phyloP scores from a whole-genome alignment of 2,888 invertebrate species.

The Watsonalla binaria region DNA sequence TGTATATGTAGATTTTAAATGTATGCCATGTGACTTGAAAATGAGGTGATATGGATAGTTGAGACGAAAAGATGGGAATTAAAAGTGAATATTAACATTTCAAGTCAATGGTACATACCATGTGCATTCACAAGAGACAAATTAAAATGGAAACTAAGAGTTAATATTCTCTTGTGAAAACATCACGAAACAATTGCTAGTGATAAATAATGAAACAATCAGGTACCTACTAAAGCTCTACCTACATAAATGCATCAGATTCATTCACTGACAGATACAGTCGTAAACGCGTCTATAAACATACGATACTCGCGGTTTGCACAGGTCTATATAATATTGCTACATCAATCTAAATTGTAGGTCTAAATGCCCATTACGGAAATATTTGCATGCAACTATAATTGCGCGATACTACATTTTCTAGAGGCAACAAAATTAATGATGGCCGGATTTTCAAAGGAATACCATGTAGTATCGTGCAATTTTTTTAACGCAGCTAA shows the following conservation, averaged over 20 bases:
- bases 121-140: slow-evolving; percentile 1
- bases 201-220: slow-evolving; percentile 51
- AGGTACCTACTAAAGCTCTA: slow-evolving; percentile 55
- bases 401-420: background rate
- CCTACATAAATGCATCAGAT: slow-evolving; percentile 13
- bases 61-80: no score
- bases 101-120: background rate
- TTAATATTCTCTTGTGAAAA: background rate
- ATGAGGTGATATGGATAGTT: no score
- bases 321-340: slow-evolving; percentile 7
- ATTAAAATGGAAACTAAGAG: background rate
- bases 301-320: slow-evolving; percentile 13
- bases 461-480: background rate
- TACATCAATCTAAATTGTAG: background rate
- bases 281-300: slow-evolving; percentile 29
- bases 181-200: slow-evolving; percentile 13
- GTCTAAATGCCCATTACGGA: background rate
- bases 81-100: background rate
- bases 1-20: background rate
- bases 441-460: no score
- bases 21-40: background rate
- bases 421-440: background rate
- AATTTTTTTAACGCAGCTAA: background rate
- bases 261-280: slow-evolving; percentile 13
- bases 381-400: no score